Evolutionary conservation across 2,888 invertebrate species (phyloP).

Genomic region (Cyaniris semiargus): DNA sequence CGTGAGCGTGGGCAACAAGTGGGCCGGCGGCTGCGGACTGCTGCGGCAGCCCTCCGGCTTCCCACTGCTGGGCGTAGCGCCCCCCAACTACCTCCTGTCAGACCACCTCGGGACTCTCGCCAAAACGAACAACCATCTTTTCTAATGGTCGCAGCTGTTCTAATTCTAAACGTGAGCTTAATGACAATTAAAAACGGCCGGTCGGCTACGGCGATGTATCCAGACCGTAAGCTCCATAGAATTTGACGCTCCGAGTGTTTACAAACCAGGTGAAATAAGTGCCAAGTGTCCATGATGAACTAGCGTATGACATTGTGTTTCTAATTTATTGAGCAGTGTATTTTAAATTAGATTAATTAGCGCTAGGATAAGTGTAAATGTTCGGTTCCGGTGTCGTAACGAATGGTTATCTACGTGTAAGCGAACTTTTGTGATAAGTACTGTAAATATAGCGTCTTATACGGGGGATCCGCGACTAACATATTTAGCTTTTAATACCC

Average conservation of each 20-base stretch:
- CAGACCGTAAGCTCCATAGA: neutral
- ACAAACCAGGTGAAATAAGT: slow-evolving; percentile 50
- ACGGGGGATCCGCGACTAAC: slow-evolving; percentile 45
- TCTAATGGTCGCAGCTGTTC: slow-evolving; percentile 73
- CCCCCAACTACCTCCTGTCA: slow-evolving; percentile 82
- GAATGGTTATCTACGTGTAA: slow-evolving; percentile 41
- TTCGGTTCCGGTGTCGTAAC: slow-evolving; percentile 56
- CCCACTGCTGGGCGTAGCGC: slow-evolving; percentile 80
- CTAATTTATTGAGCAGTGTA: slow-evolving; percentile 21
- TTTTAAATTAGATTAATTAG: slow-evolving; percentile 20
- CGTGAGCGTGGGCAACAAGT: slow-evolving; percentile 67
- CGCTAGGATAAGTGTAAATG: slow-evolving; percentile 22
- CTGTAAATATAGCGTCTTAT: slow-evolving; percentile 70
- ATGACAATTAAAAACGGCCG: slow-evolving; percentile 16
- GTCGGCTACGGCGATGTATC: neutral
- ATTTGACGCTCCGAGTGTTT: slow-evolving; percentile 29
- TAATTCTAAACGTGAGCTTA: slow-evolving; percentile 36
- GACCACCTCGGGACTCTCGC: slow-evolving; percentile 82
- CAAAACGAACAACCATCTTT: slow-evolving; percentile 83
- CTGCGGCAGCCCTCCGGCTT: slow-evolving; percentile 82
- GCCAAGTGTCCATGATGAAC: slow-evolving; percentile 70
- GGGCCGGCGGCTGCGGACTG: slow-evolving; percentile 83
- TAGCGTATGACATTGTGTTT: slow-evolving; percentile 26
- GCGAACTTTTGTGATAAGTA: slow-evolving; percentile 59
- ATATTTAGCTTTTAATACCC: slow-evolving; percentile 34